A percentile compares a stretch with the other conserved stretches of the same genome.
Evolutionary conservation across 2,113 vertebrate genomes (phyloP).

Genomic region (Monarcha castaneiventris): DNA sequence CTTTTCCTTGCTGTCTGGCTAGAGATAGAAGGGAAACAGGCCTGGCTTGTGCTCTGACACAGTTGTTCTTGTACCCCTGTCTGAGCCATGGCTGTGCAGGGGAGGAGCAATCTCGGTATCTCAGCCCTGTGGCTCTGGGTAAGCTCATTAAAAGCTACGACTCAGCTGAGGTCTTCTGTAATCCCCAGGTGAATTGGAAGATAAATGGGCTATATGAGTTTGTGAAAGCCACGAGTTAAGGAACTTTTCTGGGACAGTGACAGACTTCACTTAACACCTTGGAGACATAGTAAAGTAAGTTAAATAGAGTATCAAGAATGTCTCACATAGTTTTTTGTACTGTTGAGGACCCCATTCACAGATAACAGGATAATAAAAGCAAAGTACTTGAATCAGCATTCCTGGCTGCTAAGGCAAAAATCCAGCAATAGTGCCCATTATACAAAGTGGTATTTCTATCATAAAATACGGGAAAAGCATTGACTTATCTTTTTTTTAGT

Average conservation of each 20-base stretch:
- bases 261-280: constrained; percentile 59
- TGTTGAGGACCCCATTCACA: not conserved
- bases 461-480: not conserved
- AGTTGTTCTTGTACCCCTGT: not conserved
- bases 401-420: not conserved
- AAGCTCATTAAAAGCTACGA: not conserved
- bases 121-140: not conserved
- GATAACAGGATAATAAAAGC: constrained; percentile 29
- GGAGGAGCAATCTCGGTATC: not conserved
- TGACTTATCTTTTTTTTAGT: not conserved
- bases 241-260: constrained; percentile 29
- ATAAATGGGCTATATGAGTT: not conserved
- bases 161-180: not conserved
- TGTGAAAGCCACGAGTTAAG: not conserved
- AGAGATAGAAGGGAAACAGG: not conserved
- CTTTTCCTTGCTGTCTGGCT: not conserved
- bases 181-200: constrained; percentile 8
- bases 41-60: not conserved
- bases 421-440: not conserved
- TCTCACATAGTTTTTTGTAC: constrained; percentile 24
- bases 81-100: not conserved
- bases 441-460: not conserved
- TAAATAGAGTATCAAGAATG: constrained; percentile 46
- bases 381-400: not conserved
- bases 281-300: constrained; percentile 14